These are phyloP conservation scores for Megalopta genalis DNA, from an alignment of 1,140 invertebrate species.

Conservation along the genomic window DNA sequence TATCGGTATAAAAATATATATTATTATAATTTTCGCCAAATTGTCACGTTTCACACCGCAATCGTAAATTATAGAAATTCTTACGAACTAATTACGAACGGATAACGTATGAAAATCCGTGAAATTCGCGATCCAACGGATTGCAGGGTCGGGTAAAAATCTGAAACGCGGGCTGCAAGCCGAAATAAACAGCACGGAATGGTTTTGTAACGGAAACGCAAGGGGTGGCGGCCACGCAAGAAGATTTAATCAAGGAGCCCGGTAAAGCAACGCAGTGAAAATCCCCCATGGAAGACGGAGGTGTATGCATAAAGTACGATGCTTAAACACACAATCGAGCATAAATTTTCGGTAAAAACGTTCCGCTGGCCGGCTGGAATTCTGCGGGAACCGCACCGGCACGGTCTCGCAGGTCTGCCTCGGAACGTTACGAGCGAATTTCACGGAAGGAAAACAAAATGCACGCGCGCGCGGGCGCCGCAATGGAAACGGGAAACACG, in stretches of 20 bases:
- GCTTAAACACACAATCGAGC: not conserved
- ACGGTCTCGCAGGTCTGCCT: not conserved
- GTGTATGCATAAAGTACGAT: not conserved
- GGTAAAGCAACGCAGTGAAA: not conserved
- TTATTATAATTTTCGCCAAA: no score
- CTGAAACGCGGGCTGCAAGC: not conserved
- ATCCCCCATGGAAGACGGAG: not conserved
- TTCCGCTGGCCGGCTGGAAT: not conserved
- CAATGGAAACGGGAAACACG: constrained; percentile 8
- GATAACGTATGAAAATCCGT: no score
- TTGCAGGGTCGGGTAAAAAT: no score
- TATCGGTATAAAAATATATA: no score
- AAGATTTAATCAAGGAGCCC: constrained; percentile 27
- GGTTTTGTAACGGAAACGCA: not conserved
- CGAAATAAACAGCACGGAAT: not conserved
- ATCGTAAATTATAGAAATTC: no score
- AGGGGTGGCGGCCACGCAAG: not conserved
- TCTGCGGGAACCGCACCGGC: not conserved
- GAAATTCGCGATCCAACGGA: no score
- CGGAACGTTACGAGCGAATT: not conserved
- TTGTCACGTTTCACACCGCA: no score
- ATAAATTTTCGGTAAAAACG: constrained; percentile 1
- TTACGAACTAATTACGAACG: no score
- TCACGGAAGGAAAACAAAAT: not conserved
- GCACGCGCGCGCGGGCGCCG: not conserved